A percentile compares a stretch with the other conserved stretches of the same genome.
These are phyloP conservation scores for Papilio protenor DNA, from an alignment of 2,888 invertebrate genomes.

Conservation along the genomic window DNA sequence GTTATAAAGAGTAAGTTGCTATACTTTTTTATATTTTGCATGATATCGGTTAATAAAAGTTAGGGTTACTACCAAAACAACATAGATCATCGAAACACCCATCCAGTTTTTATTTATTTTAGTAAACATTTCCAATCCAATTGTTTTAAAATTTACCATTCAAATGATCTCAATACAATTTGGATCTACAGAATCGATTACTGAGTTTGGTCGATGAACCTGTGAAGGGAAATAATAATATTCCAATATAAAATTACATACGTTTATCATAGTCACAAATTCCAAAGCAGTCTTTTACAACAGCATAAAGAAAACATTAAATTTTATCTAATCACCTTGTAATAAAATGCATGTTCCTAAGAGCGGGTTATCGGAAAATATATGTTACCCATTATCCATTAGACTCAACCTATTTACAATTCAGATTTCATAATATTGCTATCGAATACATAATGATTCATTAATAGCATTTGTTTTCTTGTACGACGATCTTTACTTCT, in stretches of 20 bases:
- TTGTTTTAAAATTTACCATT: too few species aligned
- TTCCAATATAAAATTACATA: not conserved
- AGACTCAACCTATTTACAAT: constrained; percentile 1
- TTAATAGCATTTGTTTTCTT: not conserved
- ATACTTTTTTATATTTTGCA: not conserved
- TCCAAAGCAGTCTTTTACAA: not conserved
- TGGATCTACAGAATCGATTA: too few species aligned
- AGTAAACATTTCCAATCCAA: too few species aligned
- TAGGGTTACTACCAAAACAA: not conserved
- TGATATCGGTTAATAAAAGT: not conserved
- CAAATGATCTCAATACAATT: too few species aligned
- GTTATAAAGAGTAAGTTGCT: constrained; percentile 68
- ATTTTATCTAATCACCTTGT: constrained; percentile 1
- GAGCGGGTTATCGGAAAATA: not conserved
- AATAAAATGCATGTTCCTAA: constrained; percentile 6
- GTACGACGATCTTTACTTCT: not conserved
- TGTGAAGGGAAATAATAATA: not conserved
- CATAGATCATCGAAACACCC: not conserved
- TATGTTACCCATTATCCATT: not conserved
- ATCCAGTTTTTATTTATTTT: too few species aligned
- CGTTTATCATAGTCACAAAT: not conserved
- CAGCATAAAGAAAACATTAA: not conserved
- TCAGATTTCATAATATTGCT: not conserved
- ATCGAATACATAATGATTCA: not conserved
- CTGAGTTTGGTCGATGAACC: not conserved